A percentile compares a stretch with the other conserved stretches of the same genome.
These are phyloP conservation scores for Sesamia nonagrioides DNA, from an alignment of 1,140 invertebrate species.

Conservation along the genomic window DNA sequence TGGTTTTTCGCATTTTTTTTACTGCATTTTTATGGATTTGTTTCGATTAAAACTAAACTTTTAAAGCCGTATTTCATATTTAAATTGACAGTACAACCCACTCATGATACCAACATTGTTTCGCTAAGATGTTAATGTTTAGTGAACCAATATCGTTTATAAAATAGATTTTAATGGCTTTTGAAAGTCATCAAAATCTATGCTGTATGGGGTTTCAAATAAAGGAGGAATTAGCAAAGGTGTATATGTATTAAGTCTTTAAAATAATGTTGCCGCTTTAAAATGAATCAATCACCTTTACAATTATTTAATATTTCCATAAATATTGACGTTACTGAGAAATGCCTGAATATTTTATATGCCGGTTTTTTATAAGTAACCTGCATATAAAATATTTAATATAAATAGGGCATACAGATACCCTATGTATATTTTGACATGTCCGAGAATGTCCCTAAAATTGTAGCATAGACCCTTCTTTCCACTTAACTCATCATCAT, in stretches of 20 bases:
- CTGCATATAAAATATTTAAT: too few relatives aligned
- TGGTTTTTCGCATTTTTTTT: conserved; percentile 40
- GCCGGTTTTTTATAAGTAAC: too few relatives aligned
- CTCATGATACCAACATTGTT: not conserved
- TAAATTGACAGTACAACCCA: conserved; percentile 28
- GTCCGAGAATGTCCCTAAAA: too few relatives aligned
- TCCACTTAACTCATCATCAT: too few relatives aligned
- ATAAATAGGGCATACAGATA: too few relatives aligned
- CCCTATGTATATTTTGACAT: too few relatives aligned
- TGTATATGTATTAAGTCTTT: not conserved
- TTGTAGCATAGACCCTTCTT: too few relatives aligned
- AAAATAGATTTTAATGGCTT: conserved; percentile 10
- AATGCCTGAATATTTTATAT: not conserved
- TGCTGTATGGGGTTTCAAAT: too few relatives aligned
- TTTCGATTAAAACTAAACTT: conserved; percentile 3
- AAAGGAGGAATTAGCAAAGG: not conserved
- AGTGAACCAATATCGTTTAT: not conserved
- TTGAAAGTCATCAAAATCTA: not conserved
- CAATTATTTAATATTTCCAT: too few relatives aligned
- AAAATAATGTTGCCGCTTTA: not conserved
- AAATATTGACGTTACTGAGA: not conserved
- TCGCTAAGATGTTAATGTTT: not conserved
- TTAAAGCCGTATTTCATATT: conserved; percentile 28
- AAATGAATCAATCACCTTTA: too few relatives aligned
- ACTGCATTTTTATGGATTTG: conserved; percentile 40